These are phyloP conservation scores for Diploscapter pachys DNA, from an alignment of 1,140 invertebrate genomes.

Conservation along the genomic window DNA sequence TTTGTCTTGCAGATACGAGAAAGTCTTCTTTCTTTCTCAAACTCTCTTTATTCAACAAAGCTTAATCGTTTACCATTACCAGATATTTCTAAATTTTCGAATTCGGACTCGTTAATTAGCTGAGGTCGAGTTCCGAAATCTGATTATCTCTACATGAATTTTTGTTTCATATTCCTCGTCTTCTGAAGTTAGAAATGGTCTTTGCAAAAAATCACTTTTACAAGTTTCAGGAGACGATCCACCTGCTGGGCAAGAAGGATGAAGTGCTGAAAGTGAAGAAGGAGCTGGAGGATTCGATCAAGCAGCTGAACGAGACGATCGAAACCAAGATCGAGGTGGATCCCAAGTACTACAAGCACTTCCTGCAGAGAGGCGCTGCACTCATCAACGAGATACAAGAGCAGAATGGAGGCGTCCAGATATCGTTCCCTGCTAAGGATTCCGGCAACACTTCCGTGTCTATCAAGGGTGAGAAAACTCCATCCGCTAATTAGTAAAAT, in stretches of 20 bases:
- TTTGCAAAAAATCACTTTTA: too few relatives aligned
- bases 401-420: conserved; percentile 88
- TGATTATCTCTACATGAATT: too few relatives aligned
- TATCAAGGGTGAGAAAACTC: conserved; percentile 56
- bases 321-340: conserved; percentile 68
- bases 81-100: too few relatives aligned
- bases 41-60: too few relatives aligned
- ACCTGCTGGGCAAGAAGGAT: conserved; percentile 73
- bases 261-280: conserved; percentile 75
- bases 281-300: conserved; percentile 76
- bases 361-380: conserved; percentile 85
- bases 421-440: conserved; percentile 76
- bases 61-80: too few relatives aligned
- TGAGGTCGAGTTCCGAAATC: too few relatives aligned
- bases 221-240: conserved; percentile 69
- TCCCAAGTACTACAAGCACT: conserved; percentile 84
- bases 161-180: too few relatives aligned
- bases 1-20: too few relatives aligned
- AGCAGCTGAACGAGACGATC: conserved; percentile 52
- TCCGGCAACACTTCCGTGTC: conserved; percentile 68
- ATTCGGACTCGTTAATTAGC: too few relatives aligned
- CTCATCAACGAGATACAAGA: conserved; percentile 83
- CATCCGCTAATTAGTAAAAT: too few relatives aligned
- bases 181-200: too few relatives aligned
- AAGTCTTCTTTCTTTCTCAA: too few relatives aligned